These are phyloP conservation scores for Toxotes chatareus DNA, from an alignment of 2,113 vertebrate species.

Conservation along the genomic window DNA sequence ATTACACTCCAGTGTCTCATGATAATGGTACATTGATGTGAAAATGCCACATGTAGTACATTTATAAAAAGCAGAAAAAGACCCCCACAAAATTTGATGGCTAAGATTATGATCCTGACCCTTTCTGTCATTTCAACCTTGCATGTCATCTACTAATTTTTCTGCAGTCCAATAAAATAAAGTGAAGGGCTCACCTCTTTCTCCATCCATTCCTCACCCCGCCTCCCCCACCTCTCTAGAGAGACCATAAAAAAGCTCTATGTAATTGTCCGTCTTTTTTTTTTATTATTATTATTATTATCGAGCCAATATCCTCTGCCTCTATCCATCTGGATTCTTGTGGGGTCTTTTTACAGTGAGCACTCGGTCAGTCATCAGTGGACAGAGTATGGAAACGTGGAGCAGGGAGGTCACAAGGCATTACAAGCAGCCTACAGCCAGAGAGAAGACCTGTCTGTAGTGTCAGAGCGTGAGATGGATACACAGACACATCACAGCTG, in stretches of 20 bases:
- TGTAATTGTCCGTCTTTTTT: conserved; percentile 33
- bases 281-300: conserved; percentile 9
- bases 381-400: conserved; percentile 39
- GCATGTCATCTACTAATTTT: neutral
- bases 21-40: neutral
- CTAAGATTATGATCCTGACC: neutral
- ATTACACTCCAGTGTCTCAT: neutral
- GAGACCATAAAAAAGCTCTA: conserved; percentile 40
- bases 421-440: conserved; percentile 20
- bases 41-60: neutral
- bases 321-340: conserved; percentile 53
- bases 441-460: conserved; percentile 40
- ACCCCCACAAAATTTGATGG: neutral
- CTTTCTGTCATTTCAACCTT: neutral
- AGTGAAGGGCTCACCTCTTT: neutral
- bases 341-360: conserved; percentile 52
- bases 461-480: conserved; percentile 52
- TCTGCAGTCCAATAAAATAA: conserved; percentile 3
- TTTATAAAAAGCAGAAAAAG: neutral
- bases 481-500: conserved; percentile 48
- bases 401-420: conserved; percentile 39
- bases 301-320: conserved; percentile 48
- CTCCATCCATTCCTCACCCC: conserved; percentile 1
- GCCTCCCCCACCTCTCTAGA: neutral
- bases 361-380: conserved; percentile 59